These are phyloP conservation scores for Neocrepidodera transversa DNA, from an alignment of 2,888 invertebrate genomes.

Conservation along the genomic window DNA sequence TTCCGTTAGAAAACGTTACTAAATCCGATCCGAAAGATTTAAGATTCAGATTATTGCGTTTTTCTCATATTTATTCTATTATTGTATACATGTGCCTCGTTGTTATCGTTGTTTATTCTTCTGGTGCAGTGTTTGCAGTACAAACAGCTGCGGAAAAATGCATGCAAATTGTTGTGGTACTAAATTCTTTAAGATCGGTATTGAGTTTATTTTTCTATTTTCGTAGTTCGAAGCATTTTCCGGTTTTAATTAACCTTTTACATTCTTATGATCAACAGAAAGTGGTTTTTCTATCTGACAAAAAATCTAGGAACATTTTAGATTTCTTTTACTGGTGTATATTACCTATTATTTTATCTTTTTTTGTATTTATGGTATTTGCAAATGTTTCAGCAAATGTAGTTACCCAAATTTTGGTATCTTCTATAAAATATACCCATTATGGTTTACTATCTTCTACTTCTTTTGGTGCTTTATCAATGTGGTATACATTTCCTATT, in stretches of 20 bases:
- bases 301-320: not conserved
- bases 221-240: not conserved
- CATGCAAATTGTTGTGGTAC: not conserved
- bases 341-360: not conserved
- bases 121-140: not conserved
- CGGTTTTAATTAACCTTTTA: not conserved
- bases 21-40: not conserved
- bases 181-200: not conserved
- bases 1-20: not conserved
- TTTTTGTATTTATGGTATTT: not conserved
- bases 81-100: not conserved
- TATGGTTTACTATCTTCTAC: not conserved
- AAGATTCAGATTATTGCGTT: constrained; percentile 1
- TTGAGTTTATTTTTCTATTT: not conserved
- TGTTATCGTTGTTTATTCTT: not conserved
- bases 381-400: not conserved
- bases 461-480: not conserved
- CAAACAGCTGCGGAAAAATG: not conserved
- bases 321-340: not conserved
- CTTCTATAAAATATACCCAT: not conserved
- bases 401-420: not conserved
- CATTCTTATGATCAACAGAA: constrained; percentile 4
- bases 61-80: not conserved
- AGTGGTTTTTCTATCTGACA: not conserved
- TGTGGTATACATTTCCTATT: constrained; percentile 6